Conservation (phyloP, 2,797 vertebrate genomes). For the Onychomys torridus region DNA sequence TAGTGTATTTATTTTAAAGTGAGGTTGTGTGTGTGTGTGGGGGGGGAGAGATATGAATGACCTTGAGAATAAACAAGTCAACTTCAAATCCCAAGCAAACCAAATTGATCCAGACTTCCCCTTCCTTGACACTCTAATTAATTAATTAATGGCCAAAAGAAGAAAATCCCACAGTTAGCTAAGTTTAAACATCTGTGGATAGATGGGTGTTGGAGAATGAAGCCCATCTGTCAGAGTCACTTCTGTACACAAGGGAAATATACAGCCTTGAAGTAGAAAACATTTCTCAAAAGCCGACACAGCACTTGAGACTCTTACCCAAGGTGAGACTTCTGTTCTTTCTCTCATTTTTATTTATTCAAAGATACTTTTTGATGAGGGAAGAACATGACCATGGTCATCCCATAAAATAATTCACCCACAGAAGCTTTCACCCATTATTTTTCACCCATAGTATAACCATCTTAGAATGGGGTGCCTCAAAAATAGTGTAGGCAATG, state of each 20-base stretch:
- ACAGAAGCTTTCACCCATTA: background rate
- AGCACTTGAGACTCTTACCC: background rate
- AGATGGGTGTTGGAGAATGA: background rate
- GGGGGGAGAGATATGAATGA: background rate
- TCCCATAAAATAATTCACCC: background rate
- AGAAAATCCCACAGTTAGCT: background rate
- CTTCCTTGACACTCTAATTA: background rate
- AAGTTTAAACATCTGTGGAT: background rate
- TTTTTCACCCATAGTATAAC: background rate
- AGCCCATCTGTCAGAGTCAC: background rate
- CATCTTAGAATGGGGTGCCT: slow-evolving; percentile 15
- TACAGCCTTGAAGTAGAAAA: background rate
- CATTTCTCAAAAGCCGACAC: background rate
- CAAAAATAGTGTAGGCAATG: background rate
- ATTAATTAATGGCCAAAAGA: background rate
- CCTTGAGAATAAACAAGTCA: background rate
- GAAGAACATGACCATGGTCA: slow-evolving; percentile 30
- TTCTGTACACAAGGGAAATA: background rate
- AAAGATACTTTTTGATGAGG: slow-evolving; percentile 1
- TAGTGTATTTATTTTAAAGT: slow-evolving; percentile 32
- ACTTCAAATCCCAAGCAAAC: slow-evolving; percentile 5
- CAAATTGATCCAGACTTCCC: background rate
- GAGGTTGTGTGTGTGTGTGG: background rate
- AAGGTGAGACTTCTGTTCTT: background rate
- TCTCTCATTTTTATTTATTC: background rate